Evolutionary conservation across 2,113 vertebrate genomes (phyloP).

Genomic region (Bos taurus): DNA sequence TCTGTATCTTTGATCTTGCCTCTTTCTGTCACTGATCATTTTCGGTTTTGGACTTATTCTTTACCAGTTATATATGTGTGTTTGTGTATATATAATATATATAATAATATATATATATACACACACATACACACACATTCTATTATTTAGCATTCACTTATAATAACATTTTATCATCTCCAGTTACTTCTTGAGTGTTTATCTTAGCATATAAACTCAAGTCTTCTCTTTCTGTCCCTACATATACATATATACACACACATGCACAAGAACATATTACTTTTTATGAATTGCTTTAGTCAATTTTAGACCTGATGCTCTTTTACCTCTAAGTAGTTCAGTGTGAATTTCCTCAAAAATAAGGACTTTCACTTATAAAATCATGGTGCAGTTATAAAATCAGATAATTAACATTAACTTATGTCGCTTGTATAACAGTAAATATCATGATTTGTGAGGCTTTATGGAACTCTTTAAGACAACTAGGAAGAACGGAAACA

Average conservation of each 20-base stretch:
- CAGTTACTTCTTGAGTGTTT: neutral
- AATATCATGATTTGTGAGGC: neutral
- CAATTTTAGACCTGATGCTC: neutral
- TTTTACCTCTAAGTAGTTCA: neutral
- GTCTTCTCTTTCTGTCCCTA: neutral
- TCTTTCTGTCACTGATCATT: neutral
- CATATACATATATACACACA: neutral
- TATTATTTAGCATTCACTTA: neutral
- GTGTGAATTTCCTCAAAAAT: neutral
- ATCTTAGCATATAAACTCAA: neutral
- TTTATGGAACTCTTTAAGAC: neutral
- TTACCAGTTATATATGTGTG: neutral
- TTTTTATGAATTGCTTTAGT: neutral
- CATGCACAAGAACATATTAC: neutral
- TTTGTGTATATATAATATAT: too few relatives aligned
- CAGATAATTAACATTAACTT: neutral
- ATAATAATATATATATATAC: too few relatives aligned
- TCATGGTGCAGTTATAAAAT: neutral
- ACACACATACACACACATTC: neutral
- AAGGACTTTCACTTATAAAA: neutral
- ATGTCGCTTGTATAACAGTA: neutral
- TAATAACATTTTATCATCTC: neutral
- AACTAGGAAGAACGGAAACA: neutral
- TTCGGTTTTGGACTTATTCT: neutral
- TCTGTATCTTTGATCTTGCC: neutral